Base-by-base conservation (phyloP, 2,888 invertebrate genomes). In the Herminia tarsipennalis region DNA sequence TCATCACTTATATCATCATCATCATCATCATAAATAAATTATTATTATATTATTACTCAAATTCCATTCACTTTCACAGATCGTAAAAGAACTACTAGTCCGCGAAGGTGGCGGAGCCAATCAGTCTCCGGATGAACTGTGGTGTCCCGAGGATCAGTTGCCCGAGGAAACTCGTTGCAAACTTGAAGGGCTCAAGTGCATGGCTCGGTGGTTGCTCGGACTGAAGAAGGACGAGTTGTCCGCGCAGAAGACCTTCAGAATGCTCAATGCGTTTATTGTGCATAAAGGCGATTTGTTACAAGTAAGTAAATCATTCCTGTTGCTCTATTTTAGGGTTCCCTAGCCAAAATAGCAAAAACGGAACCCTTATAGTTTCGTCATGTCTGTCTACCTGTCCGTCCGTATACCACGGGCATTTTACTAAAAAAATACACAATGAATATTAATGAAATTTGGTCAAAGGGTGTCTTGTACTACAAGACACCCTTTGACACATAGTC, bases 141-240 rank as follows among this genome's bases (percentile, higher is more conserved):
- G 98, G 98, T 97, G 97, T 78, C 83, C 93, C 0, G 97, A 98
- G 76, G 95, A 96, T 2, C 94, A 96, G 39, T 89, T 99, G 16
- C 98, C 98, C 0, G 96, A 97, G 66, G 98, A 98, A 81, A 98
- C 98, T 0, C 92, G 95, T 24, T 97, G 97, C 88, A 98, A 98
- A 91, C 94, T 98, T 49, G 98, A 98, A 83, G 98, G 97, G 0
- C 93, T 99, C 70, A 99, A 99, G 86, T 95, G 98, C 54, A 98
- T 99, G 96, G 98, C 98, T 0, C 94, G 99, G 32, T 99, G 99
- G 98, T 89, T 99, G 27, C 90, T 98, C 22, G 99, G 99, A 0
- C 88, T 98, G 38, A 98, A 97, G 85, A 95, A 95, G 48, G 97
- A 98, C 74, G 95, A 95, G 50, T 93, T 96, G 10, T 96, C 97